Base-by-base conservation (phyloP, 2,797 vertebrate genomes). In the Lacerta agilis region DNA sequence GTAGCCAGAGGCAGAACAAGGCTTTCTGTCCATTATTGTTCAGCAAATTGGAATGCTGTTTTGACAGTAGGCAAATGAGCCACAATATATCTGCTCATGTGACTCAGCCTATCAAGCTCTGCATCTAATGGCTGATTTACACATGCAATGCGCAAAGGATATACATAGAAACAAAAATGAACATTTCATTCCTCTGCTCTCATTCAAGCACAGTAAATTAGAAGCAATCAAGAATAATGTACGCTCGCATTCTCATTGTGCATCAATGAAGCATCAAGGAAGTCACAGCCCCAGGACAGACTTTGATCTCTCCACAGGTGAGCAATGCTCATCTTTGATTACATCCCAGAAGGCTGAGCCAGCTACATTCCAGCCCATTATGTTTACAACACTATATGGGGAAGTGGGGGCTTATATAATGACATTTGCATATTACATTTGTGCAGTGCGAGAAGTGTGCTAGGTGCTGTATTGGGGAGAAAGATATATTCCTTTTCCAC, bases 231-330 rank as follows among this genome's bases (percentile, higher is more conserved):
- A 90, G 58, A 0, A 0, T 89, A 75, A 55, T 49, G n/a, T 55
- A 49, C 38, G 10, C 29, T 73, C 8, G 33, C 18, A 29, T 72
- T 61, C 41, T 80, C 5, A 20, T 85, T 85, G 23, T 67, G 58
- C 33, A 55, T n/a, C 33, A 61, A 20, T 61, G 18, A 61, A 61
- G 58, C 58, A 61, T 75, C 78, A 41, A 15, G 75, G 15, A 64
- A 66, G 58, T 75, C 41, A 81, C 11, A 41, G 41, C 61, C 33
- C 8, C 83, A 75, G 83, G 69, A 80, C 38, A 85, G 25, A n/a
- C 83, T 81, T 85, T 83, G 73, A 78, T 88, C 75, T 79, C 72
- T 71, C 29, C 83, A 81, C 45, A 41, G 10, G 64, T 78, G 64
- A 58, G 77, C 58, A 87, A 49, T 64, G 69, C 64, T 55, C 45